These are phyloP conservation scores for Carassius auratus DNA, from an alignment of 2,113 vertebrate genomes.

Conservation along the genomic window DNA sequence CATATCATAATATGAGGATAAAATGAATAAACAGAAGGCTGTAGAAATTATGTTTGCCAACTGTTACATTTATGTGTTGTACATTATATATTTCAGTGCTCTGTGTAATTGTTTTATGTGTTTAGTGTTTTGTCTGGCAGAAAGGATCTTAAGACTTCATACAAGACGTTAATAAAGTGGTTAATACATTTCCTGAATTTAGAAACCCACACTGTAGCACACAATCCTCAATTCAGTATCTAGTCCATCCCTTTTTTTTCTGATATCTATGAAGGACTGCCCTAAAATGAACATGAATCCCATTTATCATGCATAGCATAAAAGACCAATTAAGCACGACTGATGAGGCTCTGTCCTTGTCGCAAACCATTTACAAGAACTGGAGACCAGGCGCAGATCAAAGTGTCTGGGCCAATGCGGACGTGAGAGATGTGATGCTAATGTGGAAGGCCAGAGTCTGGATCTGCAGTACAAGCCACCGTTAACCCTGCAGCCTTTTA, in stretches of 20 bases:
- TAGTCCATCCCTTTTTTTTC: neutral
- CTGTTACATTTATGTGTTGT: neutral
- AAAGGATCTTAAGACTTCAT: neutral
- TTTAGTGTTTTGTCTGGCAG: neutral
- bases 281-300: slow-evolving; percentile 23
- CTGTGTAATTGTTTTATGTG: neutral
- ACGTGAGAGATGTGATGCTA: slow-evolving; percentile 44
- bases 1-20: too few species aligned
- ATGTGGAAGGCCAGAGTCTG: slow-evolving; percentile 15
- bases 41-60: too few species aligned
- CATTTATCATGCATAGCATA: slow-evolving; percentile 34
- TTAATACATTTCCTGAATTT: neutral
- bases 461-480: neutral
- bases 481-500: slow-evolving; percentile 44
- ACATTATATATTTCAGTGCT: neutral
- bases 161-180: neutral
- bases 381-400: slow-evolving; percentile 45
- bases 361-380: slow-evolving; percentile 31
- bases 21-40: neutral
- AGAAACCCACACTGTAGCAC: neutral
- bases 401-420: slow-evolving; percentile 36
- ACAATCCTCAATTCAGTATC: neutral
- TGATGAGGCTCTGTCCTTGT: slow-evolving; percentile 6
- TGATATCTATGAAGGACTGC: slow-evolving; percentile 9
- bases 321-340: slow-evolving; percentile 44